Conservation (phyloP, 2,797 vertebrate genomes). For the Acomys russatus region DNA sequence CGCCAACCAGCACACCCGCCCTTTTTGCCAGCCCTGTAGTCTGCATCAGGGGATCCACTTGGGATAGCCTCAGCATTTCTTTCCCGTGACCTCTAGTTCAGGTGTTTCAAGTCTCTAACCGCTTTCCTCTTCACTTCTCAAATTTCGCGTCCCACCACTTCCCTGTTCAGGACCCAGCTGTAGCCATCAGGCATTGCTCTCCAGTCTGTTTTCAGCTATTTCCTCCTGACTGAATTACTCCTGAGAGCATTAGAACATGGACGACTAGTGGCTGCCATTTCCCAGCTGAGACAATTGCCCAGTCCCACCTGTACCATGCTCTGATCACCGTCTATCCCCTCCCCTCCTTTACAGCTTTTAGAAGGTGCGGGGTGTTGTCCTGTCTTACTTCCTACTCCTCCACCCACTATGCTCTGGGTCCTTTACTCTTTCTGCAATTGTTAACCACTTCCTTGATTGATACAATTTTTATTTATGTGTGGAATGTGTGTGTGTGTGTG, state of each 20-base stretch:
- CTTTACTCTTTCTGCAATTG: slow-evolving; percentile 14
- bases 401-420: background rate
- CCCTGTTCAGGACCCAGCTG: background rate
- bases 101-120: background rate
- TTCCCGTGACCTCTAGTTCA: background rate
- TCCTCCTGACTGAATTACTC: background rate
- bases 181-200: background rate
- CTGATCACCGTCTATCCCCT: background rate
- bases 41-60: background rate
- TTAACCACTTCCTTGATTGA: background rate
- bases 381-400: background rate
- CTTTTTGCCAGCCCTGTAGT: background rate
- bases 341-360: background rate
- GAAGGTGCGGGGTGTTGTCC: background rate
- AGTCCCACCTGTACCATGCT: background rate
- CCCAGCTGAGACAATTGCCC: background rate
- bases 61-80: background rate
- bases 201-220: background rate
- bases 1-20: background rate
- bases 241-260: background rate
- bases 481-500: background rate
- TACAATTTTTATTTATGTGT: too few relatives aligned
- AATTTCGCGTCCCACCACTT: background rate
- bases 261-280: background rate
- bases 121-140: background rate